Evolutionary conservation across 2,888 invertebrate species (phyloP).

Genomic region (Adelognathus sp.): DNA sequence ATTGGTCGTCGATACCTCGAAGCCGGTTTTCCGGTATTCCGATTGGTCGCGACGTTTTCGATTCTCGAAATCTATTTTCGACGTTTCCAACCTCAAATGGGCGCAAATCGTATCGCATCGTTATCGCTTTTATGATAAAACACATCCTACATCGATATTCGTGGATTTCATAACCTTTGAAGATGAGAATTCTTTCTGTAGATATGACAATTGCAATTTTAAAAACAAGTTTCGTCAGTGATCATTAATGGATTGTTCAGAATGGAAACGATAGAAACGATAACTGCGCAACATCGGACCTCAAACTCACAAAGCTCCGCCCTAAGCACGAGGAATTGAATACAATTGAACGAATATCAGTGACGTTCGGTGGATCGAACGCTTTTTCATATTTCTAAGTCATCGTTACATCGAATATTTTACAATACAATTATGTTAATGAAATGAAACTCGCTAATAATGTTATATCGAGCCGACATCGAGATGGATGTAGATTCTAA

Average conservation of each 20-base stretch:
- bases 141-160: too few relatives aligned
- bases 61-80: background rate
- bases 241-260: too few relatives aligned
- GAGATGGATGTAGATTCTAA: background rate
- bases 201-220: too few relatives aligned
- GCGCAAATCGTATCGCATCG: too few relatives aligned
- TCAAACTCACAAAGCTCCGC: background rate
- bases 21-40: background rate
- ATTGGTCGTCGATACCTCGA: too few relatives aligned
- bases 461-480: background rate
- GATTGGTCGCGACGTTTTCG: background rate
- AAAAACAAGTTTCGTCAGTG: too few relatives aligned
- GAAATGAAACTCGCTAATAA: background rate
- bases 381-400: conserved; percentile 4
- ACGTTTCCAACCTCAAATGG: background rate
- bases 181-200: background rate
- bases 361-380: background rate
- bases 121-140: too few relatives aligned
- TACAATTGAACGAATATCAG: background rate
- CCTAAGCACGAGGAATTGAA: conserved; percentile 12
- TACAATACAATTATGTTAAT: conserved; percentile 13
- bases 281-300: background rate
- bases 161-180: too few relatives aligned
- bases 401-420: conserved; percentile 6
- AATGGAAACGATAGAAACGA: background rate